A percentile compares a stretch with the other conserved stretches of the same genome.
phyloP scores from a whole-genome alignment of 2,888 invertebrate species.

The Machimus rusticus region DNA sequence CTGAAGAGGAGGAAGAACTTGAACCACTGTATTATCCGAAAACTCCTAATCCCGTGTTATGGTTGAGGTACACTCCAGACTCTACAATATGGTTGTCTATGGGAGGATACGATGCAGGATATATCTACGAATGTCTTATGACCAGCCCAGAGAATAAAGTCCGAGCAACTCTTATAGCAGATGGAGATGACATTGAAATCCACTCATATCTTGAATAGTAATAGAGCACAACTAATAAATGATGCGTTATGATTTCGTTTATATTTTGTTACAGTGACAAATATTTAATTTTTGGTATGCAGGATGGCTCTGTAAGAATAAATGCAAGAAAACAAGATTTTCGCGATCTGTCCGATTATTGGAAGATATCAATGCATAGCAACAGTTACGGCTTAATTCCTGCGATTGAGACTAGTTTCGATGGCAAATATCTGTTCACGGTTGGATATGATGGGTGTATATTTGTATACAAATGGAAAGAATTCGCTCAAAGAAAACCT shows the following conservation, averaged over 20 bases:
- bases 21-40: conserved; percentile 67
- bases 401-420: conserved; percentile 69
- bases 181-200: conserved; percentile 69
- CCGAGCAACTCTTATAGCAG: conserved; percentile 63
- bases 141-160: conserved; percentile 60
- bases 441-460: conserved; percentile 81
- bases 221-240: neutral
- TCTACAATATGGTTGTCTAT: conserved; percentile 70
- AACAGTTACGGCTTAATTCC: conserved; percentile 73
- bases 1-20: conserved; percentile 67
- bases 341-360: conserved; percentile 70
- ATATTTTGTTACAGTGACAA: conserved; percentile 58
- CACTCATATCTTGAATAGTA: conserved; percentile 66
- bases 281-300: conserved; percentile 69
- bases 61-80: conserved; percentile 65
- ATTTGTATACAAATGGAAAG: conserved; percentile 71
- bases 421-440: conserved; percentile 66
- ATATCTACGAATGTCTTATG: conserved; percentile 68
- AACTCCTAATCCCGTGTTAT: conserved; percentile 67
- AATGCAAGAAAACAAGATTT: conserved; percentile 64
- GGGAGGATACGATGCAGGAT: conserved; percentile 73
- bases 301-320: conserved; percentile 69
- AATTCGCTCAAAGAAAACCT: conserved; percentile 23
- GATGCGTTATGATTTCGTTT: neutral
- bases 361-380: conserved; percentile 79